A percentile compares a stretch with the other conserved stretches of the same genome.
Evolutionary conservation across 1,140 invertebrate genomes (phyloP).

Genomic region (Artemia franciscana): DNA sequence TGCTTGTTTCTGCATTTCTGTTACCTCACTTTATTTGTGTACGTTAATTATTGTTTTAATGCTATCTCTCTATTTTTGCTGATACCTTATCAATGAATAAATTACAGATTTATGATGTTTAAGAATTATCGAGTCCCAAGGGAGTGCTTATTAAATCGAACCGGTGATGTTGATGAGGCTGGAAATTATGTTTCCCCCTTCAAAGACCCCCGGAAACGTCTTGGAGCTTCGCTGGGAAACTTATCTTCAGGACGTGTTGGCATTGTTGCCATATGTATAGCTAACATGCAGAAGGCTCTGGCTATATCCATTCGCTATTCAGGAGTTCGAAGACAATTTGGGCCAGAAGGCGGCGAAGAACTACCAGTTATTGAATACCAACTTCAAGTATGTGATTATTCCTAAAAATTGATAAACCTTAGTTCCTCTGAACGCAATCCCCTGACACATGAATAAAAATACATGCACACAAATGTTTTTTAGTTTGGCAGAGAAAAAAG

Average conservation of each 20-base stretch:
- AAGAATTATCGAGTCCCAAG: slow-evolving; percentile 59
- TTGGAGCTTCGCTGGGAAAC: slow-evolving; percentile 55
- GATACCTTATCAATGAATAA: too few species aligned
- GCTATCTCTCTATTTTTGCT: too few species aligned
- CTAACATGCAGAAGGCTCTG: slow-evolving; percentile 41
- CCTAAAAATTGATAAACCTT: too few species aligned
- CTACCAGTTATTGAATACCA: slow-evolving; percentile 73
- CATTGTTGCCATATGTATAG: slow-evolving; percentile 41
- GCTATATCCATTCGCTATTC: slow-evolving; percentile 74
- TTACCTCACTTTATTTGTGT: slow-evolving; percentile 1
- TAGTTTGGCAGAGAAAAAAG: too few species aligned
- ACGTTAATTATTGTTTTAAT: slow-evolving; percentile 8
- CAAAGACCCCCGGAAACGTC: slow-evolving; percentile 47
- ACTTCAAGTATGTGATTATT: slow-evolving; percentile 29
- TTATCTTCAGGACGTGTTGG: slow-evolving; percentile 57
- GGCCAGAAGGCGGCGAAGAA: slow-evolving; percentile 36
- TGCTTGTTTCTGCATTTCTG: slow-evolving; percentile 1
- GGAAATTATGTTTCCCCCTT: slow-evolving; percentile 55
- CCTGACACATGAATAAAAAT: too few species aligned
- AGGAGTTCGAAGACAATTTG: slow-evolving; percentile 69
- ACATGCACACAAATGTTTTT: too few species aligned
- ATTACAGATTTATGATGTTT: slow-evolving; percentile 53
- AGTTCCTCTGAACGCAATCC: too few species aligned
- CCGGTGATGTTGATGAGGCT: slow-evolving; percentile 57
- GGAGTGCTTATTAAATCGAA: slow-evolving; percentile 57